These are phyloP conservation scores for Chelonus formosanus DNA, from an alignment of 2,888 invertebrate species.

Conservation along the genomic window DNA sequence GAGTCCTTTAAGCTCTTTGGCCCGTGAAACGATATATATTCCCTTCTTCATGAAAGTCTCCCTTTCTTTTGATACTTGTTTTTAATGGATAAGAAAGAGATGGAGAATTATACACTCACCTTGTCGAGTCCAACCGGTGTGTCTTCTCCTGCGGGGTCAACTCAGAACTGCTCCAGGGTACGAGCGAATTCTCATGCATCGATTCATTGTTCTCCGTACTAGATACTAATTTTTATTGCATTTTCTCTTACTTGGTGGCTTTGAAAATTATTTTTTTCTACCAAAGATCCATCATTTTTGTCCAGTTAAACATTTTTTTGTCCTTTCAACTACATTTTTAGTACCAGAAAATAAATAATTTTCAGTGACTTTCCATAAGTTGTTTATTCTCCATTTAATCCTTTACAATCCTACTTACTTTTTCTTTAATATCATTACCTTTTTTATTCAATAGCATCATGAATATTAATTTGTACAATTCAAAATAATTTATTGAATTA, in stretches of 20 bases:
- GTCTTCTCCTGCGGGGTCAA: conserved; percentile 32
- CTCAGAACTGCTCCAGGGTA: conserved; percentile 26
- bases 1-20: conserved; percentile 46
- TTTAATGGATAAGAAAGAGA: not conserved
- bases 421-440: too few relatives aligned
- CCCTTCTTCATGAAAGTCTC: conserved; percentile 11
- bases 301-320: too few relatives aligned
- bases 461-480: too few relatives aligned
- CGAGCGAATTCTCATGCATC: conserved; percentile 18
- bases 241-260: not conserved
- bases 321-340: too few relatives aligned
- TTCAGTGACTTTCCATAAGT: too few relatives aligned
- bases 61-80: conserved; percentile 11
- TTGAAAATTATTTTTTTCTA: not conserved
- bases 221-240: conserved; percentile 14
- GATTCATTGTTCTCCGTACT: conserved; percentile 16
- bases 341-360: too few relatives aligned
- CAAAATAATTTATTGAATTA: too few relatives aligned
- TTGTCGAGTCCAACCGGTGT: conserved; percentile 34
- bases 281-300: too few relatives aligned
- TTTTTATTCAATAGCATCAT: too few relatives aligned
- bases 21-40: conserved; percentile 49
- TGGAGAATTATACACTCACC: conserved; percentile 21
- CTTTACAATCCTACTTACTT: too few relatives aligned
- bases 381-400: too few relatives aligned